Evolutionary conservation across 2,797 vertebrate species (phyloP), one percentile per base, ranked within the genome.

Genomic region (Rhinophrynus dorsalis): DNA sequence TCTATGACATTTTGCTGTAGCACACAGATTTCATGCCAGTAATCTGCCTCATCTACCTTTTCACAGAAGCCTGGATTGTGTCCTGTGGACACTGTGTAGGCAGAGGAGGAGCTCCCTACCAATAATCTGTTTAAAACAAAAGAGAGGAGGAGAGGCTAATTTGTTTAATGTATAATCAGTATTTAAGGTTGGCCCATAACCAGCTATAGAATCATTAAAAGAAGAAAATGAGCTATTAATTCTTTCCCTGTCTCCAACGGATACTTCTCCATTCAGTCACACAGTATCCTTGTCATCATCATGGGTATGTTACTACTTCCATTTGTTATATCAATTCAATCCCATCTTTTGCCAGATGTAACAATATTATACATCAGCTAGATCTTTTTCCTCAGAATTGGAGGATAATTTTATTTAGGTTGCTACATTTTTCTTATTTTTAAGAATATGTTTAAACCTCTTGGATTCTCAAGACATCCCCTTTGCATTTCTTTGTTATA

Each of bases 231-330:
- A 40, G 58, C 74, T 18, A 24, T 26, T 45, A 44, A 24, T 20
- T 20, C 18, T 15, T 37, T 29, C 58, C 23, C 30, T 67, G 32
- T 58, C 54, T 12, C 44, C 75, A 30, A 76, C 82, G 84, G 81
- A 84, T 78, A 78, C 37, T 50, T 21, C 50, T 42, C 13, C 38
- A 74, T 50, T 70, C 42, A 37, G 33, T 51, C 42, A 18, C 26
- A 29, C 26, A 30, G 55, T 38, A 63, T 62, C 58, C 40, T 20
- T 21, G 20, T 51, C 45, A 60, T 13, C 58, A 52, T 44, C 57
- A 73, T 73, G 70, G 70, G 70, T 73, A 73, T 60, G 70, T 73
- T 44, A 27, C 13, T 4, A 27, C 24, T 2, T 27, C 9, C 40
- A 44, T 6, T 12, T n/a, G n/a, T n/a, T n/a, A n/a, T n/a, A n/a